Evolutionary conservation across 2,113 vertebrate species (phyloP).

Genomic region (Dendrocopos noguchii): DNA sequence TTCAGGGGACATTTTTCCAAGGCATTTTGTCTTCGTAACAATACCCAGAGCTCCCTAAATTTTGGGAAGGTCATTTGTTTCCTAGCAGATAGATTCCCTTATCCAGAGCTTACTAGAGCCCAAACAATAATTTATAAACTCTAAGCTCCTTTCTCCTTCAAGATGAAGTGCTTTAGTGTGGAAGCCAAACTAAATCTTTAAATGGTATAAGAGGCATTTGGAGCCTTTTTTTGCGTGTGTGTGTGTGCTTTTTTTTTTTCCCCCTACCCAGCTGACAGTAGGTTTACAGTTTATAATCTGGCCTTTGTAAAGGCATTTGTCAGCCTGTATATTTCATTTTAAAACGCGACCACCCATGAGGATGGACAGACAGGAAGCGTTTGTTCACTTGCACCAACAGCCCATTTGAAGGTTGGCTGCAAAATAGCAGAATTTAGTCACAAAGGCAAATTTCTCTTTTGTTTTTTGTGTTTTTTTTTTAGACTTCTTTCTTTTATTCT

Average conservation of each 20-base stretch:
- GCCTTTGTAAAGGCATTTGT: slow-evolving; percentile 91
- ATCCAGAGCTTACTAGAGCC: slow-evolving; percentile 64
- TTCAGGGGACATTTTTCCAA: slow-evolving; percentile 55
- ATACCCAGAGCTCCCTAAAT: slow-evolving; percentile 67
- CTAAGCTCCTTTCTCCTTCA: slow-evolving; percentile 52
- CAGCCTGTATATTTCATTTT: slow-evolving; percentile 88
- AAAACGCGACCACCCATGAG: slow-evolving; percentile 92
- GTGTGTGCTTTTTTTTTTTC: slow-evolving; percentile 65
- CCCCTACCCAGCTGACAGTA: slow-evolving; percentile 83
- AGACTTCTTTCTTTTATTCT: not conserved
- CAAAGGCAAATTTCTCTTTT: slow-evolving; percentile 68
- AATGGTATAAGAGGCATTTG: slow-evolving; percentile 78
- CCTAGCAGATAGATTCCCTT: slow-evolving; percentile 69
- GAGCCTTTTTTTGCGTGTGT: slow-evolving; percentile 66
- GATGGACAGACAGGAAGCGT: slow-evolving; percentile 81
- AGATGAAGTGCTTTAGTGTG: slow-evolving; percentile 67
- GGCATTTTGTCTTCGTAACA: slow-evolving; percentile 59
- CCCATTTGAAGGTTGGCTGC: slow-evolving; percentile 77
- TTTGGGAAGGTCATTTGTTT: slow-evolving; percentile 70
- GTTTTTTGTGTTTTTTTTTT: not conserved
- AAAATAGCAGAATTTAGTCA: slow-evolving; percentile 80
- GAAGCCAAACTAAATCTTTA: slow-evolving; percentile 75
- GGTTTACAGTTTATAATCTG: slow-evolving; percentile 96
- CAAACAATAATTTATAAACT: slow-evolving; percentile 70
- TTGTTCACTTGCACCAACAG: slow-evolving; percentile 78